A percentile compares a stretch with the other conserved stretches of the same genome.
phyloP scores from a whole-genome alignment of 2,888 invertebrate genomes.

The Petrophora chlorosata region DNA sequence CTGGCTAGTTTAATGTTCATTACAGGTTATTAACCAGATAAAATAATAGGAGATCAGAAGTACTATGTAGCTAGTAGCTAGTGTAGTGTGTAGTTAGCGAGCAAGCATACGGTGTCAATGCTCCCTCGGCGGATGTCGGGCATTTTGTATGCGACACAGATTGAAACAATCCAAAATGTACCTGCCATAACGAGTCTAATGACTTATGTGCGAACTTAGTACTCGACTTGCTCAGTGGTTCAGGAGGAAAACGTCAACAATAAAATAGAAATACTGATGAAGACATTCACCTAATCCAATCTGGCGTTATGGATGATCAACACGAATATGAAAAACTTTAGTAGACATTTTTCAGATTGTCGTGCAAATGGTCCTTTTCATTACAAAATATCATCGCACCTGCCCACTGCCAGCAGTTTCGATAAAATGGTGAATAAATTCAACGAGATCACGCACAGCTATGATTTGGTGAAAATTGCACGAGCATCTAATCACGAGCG shows the following conservation, averaged over 20 bases:
- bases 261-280: too few species aligned
- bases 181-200: slow-evolving; percentile 29
- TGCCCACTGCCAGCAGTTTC: not conserved
- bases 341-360: too few species aligned
- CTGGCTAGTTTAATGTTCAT: slow-evolving; percentile 39
- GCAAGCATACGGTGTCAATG: slow-evolving; percentile 49
- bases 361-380: slow-evolving; percentile 1
- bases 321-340: too few species aligned
- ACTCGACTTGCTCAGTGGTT: slow-evolving; percentile 2
- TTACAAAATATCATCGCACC: slow-evolving; percentile 25
- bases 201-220: slow-evolving; percentile 23
- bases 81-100: slow-evolving; percentile 36
- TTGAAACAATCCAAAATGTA: slow-evolving; percentile 38
- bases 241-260: not conserved
- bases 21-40: slow-evolving; percentile 52
- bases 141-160: slow-evolving; percentile 42
- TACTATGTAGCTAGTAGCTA: too few species aligned
- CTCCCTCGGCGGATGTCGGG: slow-evolving; percentile 46
- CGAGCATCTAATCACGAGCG: slow-evolving; percentile 44
- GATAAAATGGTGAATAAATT: slow-evolving; percentile 33
- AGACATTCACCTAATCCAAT: too few species aligned
- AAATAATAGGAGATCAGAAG: slow-evolving; percentile 43
- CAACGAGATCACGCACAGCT: slow-evolving; percentile 37
- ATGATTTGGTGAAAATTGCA: slow-evolving; percentile 45
- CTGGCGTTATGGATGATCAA: too few species aligned